Evolutionary conservation across 2,888 invertebrate species (phyloP).

Genomic region (Hesperia comma): DNA sequence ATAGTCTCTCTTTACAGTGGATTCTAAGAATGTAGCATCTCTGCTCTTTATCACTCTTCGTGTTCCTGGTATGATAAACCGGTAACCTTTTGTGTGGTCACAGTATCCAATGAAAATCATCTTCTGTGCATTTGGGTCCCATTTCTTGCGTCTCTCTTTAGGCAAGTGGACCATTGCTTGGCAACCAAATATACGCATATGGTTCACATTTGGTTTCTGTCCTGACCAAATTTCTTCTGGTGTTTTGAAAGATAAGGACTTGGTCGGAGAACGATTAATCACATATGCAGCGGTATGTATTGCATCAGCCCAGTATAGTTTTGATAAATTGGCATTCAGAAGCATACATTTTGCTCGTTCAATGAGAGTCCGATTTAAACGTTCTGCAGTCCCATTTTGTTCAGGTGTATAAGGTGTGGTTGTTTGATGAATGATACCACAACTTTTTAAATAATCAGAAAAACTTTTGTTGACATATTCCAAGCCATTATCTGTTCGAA

Average conservation of each 20-base stretch:
- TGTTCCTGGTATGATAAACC: constrained; percentile 39
- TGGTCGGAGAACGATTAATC: constrained; percentile 40
- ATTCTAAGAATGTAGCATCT: constrained; percentile 37
- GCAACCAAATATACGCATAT: constrained; percentile 55
- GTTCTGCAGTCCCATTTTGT: constrained; percentile 50
- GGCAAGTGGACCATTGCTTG: constrained; percentile 46
- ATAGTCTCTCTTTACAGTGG: constrained; percentile 32
- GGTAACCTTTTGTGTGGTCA: constrained; percentile 50
- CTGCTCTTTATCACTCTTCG: constrained; percentile 35
- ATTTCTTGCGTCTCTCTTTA: constrained; percentile 41
- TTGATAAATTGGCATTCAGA: constrained; percentile 37
- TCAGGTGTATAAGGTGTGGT: constrained; percentile 41
- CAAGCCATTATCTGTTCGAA: constrained; percentile 8
- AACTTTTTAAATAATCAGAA: constrained; percentile 26
- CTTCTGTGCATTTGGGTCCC: constrained; percentile 49
- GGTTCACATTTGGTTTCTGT: constrained; percentile 50
- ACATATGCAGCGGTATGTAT: constrained; percentile 40
- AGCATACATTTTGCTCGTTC: constrained; percentile 43
- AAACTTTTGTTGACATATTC: constrained; percentile 24
- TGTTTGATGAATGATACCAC: constrained; percentile 37
- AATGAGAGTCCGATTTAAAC: constrained; percentile 42
- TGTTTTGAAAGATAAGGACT: constrained; percentile 39
- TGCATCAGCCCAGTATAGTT: constrained; percentile 44
- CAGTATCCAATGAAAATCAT: constrained; percentile 58
- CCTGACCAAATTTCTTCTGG: constrained; percentile 54